Evolutionary conservation across 2,888 invertebrate genomes (phyloP).

Genomic region (Thumatha senex): DNA sequence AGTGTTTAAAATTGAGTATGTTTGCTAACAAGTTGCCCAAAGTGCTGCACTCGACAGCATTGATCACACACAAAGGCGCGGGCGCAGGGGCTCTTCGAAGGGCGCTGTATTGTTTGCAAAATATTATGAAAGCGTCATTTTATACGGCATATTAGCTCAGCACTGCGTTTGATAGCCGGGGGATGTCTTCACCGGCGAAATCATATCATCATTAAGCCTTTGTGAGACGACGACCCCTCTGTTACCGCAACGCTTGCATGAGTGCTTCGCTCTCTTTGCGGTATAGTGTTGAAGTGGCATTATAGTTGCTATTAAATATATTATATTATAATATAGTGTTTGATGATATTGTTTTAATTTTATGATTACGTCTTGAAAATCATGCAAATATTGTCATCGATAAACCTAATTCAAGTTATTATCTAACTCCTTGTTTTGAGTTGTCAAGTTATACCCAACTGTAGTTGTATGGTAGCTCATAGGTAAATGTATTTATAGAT

Average conservation of each 20-base stretch:
- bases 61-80: slow-evolving; percentile 45
- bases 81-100: slow-evolving; percentile 59
- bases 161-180: slow-evolving; percentile 76
- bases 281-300: slow-evolving; percentile 44
- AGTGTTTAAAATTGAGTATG: slow-evolving; percentile 30
- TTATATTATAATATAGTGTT: no score
- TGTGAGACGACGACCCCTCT: slow-evolving; percentile 49
- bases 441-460: no score
- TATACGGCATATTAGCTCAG: slow-evolving; percentile 77
- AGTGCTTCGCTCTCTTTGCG: slow-evolving; percentile 9
- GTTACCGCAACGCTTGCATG: slow-evolving; percentile 31
- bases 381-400: not conserved
- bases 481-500: no score
- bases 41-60: slow-evolving; percentile 65
- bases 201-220: slow-evolving; percentile 76
- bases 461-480: no score
- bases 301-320: slow-evolving; percentile 48
- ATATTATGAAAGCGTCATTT: slow-evolving; percentile 83
- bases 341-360: not conserved
- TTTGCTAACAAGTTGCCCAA: slow-evolving; percentile 31
- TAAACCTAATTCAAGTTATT: no score
- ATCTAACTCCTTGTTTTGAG: no score
- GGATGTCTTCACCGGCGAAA: slow-evolving; percentile 70
- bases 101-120: slow-evolving; percentile 80
- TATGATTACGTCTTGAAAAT: not conserved